Evolutionary conservation across 2,113 vertebrate species (phyloP).

Genomic region (Mormyrus lacerda): DNA sequence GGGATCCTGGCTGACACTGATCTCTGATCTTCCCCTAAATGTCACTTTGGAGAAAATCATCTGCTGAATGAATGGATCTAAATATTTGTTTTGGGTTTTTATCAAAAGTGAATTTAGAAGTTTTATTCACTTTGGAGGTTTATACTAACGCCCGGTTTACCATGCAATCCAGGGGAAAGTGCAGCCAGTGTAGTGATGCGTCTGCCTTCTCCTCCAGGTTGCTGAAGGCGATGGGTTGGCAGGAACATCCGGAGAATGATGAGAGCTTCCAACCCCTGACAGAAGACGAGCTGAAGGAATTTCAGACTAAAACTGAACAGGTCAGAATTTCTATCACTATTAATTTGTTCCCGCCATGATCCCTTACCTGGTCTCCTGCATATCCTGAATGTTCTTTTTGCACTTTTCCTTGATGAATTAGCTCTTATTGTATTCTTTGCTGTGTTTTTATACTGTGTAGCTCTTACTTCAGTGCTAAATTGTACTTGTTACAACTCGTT

Average conservation of each 20-base stretch:
- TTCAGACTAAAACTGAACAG: constrained; percentile 95
- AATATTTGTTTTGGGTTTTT: not conserved
- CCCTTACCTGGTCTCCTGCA: not conserved
- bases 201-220: constrained; percentile 58
- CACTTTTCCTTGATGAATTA: not conserved
- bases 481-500: not conserved
- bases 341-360: not conserved
- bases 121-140: not conserved
- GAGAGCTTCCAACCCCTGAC: constrained; percentile 96
- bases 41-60: not conserved
- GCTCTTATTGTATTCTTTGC: not conserved
- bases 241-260: constrained; percentile 95
- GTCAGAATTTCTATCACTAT: constrained; percentile 47
- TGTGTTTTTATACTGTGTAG: not conserved
- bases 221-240: constrained; percentile 98
- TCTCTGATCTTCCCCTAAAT: not conserved
- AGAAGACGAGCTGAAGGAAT: constrained; percentile 94
- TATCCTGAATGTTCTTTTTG: not conserved
- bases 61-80: not conserved
- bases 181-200: not conserved
- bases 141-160: not conserved
- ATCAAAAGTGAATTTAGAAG: not conserved
- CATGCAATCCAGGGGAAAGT: not conserved
- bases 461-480: not conserved
- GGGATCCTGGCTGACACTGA: not conserved